These are phyloP conservation scores for Pseudoips prasinana DNA, from an alignment of 2,888 invertebrate species.

Conservation along the genomic window DNA sequence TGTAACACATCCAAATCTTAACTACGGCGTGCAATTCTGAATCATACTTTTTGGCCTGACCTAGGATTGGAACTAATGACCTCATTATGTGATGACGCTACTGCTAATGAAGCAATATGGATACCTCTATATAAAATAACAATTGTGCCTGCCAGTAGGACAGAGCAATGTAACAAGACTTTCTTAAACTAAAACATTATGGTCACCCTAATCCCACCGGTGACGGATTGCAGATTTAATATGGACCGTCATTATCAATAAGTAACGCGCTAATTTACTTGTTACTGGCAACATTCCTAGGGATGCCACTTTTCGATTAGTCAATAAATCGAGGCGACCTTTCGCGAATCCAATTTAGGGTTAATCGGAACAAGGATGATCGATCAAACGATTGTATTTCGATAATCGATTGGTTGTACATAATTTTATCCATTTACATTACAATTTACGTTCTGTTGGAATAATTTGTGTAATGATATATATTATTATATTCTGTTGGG, in stretches of 20 bases:
- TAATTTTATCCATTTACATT: constrained; percentile 17
- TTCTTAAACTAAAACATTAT: constrained; percentile 11
- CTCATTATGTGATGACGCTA: too few species aligned
- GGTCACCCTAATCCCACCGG: constrained; percentile 24
- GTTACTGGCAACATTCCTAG: constrained; percentile 37
- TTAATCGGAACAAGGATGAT: constrained; percentile 14
- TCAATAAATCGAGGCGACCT: constrained; percentile 27
- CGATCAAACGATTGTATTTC: constrained; percentile 11
- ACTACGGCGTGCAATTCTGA: too few species aligned
- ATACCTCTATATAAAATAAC: too few species aligned
- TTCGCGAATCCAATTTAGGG: constrained; percentile 31
- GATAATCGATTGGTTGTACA: not conserved
- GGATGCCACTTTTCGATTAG: constrained; percentile 26
- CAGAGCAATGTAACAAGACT: too few species aligned
- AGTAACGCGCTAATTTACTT: constrained; percentile 72
- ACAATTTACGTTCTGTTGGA: too few species aligned
- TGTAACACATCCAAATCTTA: too few species aligned
- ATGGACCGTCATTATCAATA: constrained; percentile 68
- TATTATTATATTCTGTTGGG: too few species aligned
- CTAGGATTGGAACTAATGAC: too few species aligned
- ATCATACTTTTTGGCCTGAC: too few species aligned
- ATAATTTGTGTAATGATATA: too few species aligned
- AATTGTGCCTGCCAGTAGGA: too few species aligned
- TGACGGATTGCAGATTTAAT: constrained; percentile 50
- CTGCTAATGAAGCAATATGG: too few species aligned